A percentile compares a stretch with the other conserved stretches of the same genome.
Conservation (phyloP, 2,888 invertebrate species). For the Oxytorus armatus region DNA sequence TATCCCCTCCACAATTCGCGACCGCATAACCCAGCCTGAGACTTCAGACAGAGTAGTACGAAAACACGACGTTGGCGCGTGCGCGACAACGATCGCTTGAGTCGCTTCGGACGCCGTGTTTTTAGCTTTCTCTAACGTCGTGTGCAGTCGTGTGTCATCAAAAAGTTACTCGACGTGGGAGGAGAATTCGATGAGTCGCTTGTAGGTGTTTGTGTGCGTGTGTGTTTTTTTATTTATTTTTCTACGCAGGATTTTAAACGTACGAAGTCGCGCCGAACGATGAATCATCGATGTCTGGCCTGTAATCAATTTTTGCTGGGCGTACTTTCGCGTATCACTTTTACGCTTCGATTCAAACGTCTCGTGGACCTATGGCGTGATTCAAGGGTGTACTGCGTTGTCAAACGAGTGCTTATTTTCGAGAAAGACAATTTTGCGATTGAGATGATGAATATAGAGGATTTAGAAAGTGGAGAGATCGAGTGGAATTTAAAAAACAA, state of each 20-base stretch:
- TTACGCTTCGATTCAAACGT: not conserved
- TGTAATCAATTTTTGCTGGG: no score
- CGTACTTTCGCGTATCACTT: not conserved
- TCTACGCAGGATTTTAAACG: constrained; percentile 9
- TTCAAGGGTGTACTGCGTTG: no score
- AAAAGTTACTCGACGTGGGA: no score
- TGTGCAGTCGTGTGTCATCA: no score
- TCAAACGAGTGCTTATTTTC: no score
- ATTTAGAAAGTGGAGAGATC: no score
- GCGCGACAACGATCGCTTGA: no score
- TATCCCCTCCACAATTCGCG: not conserved
- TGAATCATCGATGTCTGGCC: constrained; percentile 15
- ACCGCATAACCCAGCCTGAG: not conserved
- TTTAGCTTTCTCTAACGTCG: no score
- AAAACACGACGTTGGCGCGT: constrained; percentile 26
- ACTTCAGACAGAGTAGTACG: constrained; percentile 2
- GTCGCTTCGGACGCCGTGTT: no score
- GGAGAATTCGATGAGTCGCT: not conserved
- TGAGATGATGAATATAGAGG: no score
- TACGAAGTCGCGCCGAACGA: not conserved
- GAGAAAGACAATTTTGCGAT: no score
- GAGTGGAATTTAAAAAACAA: no score
- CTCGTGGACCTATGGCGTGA: not conserved
- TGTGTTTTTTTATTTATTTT: not conserved
- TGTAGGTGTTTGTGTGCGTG: not conserved